phyloP scores from a whole-genome alignment of 2,888 invertebrate genomes.

The Drosophila vallismaia region DNA sequence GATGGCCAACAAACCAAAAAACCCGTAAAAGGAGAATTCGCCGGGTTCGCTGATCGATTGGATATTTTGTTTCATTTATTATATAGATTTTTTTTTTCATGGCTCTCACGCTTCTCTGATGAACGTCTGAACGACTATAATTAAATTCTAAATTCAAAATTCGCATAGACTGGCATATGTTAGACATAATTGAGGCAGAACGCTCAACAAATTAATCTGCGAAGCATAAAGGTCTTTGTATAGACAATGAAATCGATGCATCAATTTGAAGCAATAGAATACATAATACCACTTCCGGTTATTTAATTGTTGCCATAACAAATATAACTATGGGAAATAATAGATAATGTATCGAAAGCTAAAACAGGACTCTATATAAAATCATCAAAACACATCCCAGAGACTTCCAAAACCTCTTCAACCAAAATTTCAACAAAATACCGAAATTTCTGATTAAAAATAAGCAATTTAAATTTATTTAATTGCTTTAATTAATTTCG shows the following conservation, averaged over 20 bases:
- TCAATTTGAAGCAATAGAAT: not conserved
- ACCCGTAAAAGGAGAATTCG: conserved; percentile 14
- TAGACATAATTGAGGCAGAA: conserved; percentile 28
- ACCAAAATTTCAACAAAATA: not conserved
- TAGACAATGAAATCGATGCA: conserved; percentile 10
- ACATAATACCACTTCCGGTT: conserved; percentile 18
- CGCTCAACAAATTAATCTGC: conserved; percentile 30
- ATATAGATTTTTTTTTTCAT: conserved; percentile 1
- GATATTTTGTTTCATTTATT: conserved; percentile 18
- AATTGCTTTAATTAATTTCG: conserved; percentile 6
- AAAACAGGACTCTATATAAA: too few species aligned
- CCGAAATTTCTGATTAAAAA: not conserved
- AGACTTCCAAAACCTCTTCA: too few species aligned
- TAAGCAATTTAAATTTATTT: not conserved
- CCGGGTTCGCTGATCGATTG: conserved; percentile 39
- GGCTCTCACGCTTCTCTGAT: conserved; percentile 43
- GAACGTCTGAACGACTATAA: conserved; percentile 39
- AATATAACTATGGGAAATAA: not conserved
- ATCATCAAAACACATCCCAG: too few species aligned
- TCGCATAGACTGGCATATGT: conserved; percentile 46
- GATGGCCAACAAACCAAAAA: conserved; percentile 40
- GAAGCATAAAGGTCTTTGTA: conserved; percentile 22
- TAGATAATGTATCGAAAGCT: not conserved
- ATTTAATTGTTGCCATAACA: not conserved
- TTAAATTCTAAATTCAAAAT: conserved; percentile 44